These are phyloP conservation scores for Ellobius talpinus DNA, from an alignment of 2,113 vertebrate genomes.

Conservation along the genomic window DNA sequence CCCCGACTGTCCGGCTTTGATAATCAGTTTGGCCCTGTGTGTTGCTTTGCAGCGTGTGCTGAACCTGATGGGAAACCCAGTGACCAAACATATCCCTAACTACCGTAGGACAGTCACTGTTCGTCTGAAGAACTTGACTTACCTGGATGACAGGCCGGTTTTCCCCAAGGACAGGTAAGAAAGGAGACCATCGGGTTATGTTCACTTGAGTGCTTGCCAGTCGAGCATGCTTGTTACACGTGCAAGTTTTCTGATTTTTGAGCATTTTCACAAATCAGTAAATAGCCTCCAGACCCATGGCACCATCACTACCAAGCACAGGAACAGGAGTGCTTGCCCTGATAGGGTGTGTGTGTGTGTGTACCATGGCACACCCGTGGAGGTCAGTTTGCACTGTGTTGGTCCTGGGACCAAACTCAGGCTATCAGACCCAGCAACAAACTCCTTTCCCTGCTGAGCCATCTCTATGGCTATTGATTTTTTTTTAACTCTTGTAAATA, in stretches of 20 bases:
- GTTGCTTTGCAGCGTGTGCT: constrained; percentile 89
- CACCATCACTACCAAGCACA: not conserved
- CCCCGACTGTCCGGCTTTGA: not conserved
- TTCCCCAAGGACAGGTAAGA: constrained; percentile 95
- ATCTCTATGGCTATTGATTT: not conserved
- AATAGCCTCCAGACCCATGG: not conserved
- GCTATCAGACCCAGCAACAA: not conserved
- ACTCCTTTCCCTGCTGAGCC: not conserved
- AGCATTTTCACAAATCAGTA: not conserved
- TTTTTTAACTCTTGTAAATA: not conserved
- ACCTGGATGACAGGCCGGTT: constrained; percentile 94
- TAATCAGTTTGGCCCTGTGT: not conserved
- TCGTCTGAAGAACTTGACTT: constrained; percentile 91
- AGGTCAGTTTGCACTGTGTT: too few relatives aligned
- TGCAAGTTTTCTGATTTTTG: not conserved
- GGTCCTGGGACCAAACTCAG: not conserved
- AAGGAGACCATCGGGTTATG: not conserved
- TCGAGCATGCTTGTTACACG: not conserved
- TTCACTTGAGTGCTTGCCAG: not conserved
- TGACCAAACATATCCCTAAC: constrained; percentile 91
- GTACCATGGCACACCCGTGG: not conserved
- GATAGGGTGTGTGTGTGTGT: not conserved
- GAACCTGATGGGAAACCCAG: constrained; percentile 93
- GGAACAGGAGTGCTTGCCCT: not conserved
- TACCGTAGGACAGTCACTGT: constrained; percentile 94